Evolutionary conservation across 2,888 invertebrate species (phyloP).

Genomic region (Euplexia lucipara): DNA sequence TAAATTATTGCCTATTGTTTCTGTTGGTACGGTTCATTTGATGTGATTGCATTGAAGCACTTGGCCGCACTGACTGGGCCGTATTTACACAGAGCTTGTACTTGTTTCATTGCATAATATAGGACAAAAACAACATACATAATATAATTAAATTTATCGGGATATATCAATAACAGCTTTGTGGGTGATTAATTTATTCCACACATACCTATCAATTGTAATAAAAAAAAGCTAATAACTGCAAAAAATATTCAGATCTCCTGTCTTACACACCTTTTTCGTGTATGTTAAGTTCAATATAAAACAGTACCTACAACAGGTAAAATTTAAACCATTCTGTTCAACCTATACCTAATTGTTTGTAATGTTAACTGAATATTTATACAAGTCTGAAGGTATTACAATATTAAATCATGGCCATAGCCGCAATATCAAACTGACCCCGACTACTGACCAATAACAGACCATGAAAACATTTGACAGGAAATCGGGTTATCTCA

Average conservation of each 20-base stretch:
- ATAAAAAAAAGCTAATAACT: constrained; percentile 6
- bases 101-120: constrained; percentile 31
- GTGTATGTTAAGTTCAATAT: not conserved
- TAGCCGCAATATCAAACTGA: constrained; percentile 10
- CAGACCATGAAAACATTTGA: constrained; percentile 70
- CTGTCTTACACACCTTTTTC: constrained; percentile 13
- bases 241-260: constrained; percentile 1
- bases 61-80: constrained; percentile 40
- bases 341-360: no score
- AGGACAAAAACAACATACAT: not conserved
- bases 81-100: constrained; percentile 39
- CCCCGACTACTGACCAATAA: constrained; percentile 45
- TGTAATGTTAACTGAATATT: not conserved
- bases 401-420: constrained; percentile 6
- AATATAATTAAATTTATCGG: no score
- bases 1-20: constrained; percentile 79
- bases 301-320: not conserved
- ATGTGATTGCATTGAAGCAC: constrained; percentile 65
- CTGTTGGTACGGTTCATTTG: constrained; percentile 75
- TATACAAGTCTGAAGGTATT: not conserved
- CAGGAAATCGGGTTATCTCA: constrained; percentile 86
- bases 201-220: not conserved
- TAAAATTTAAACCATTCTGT: no score
- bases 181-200: constrained; percentile 7
- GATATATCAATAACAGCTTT: not conserved